phyloP scores from a whole-genome alignment of 2,113 vertebrate species.

The Rissa tridactyla region DNA sequence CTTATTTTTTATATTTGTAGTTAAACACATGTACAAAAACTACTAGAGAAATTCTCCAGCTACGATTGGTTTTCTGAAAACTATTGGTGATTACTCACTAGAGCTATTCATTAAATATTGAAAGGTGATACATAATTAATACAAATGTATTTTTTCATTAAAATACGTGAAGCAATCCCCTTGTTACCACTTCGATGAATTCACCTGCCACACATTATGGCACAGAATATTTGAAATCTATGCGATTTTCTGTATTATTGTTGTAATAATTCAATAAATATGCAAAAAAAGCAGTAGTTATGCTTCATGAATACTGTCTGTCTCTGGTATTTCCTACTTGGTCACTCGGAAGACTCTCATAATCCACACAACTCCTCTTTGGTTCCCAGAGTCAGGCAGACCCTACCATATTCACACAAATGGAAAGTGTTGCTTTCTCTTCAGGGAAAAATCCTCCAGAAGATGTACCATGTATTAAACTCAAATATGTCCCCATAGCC shows the following conservation, averaged over 20 bases:
- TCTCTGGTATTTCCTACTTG: background rate
- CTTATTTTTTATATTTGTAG: conserved; percentile 17
- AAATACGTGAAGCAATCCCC: background rate
- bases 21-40: background rate
- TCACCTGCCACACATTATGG: background rate
- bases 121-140: conserved; percentile 47
- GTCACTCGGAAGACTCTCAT: background rate
- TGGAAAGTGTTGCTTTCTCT: background rate
- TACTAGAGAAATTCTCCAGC: background rate
- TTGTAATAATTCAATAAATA: conserved; percentile 16
- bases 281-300: background rate
- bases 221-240: conserved; percentile 27
- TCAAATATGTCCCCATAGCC: background rate
- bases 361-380: background rate
- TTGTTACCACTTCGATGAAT: conserved; percentile 15
- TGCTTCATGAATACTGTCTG: background rate
- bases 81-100: background rate
- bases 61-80: background rate
- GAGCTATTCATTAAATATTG: conserved; percentile 45
- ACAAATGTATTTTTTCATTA: background rate
- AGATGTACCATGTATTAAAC: background rate
- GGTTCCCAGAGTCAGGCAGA: background rate
- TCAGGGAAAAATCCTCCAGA: background rate
- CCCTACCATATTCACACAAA: background rate
- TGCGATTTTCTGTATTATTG: background rate